These are phyloP conservation scores for Abscondita cerata DNA, from an alignment of 2,888 invertebrate genomes.

Conservation along the genomic window DNA sequence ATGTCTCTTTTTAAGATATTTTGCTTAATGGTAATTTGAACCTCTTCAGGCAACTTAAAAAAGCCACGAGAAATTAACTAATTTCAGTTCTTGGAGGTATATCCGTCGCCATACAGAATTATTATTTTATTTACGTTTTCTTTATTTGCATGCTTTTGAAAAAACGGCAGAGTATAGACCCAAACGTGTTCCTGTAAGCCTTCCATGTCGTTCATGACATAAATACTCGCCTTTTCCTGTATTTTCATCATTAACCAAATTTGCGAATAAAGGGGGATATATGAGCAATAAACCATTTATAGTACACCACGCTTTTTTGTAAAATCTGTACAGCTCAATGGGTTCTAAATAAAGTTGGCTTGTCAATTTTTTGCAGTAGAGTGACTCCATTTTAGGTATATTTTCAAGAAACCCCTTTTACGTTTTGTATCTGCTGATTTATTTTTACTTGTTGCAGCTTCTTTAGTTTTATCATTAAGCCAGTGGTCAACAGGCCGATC, in stretches of 20 bases:
- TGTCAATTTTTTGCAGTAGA: conserved; percentile 7
- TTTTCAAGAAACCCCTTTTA: not conserved
- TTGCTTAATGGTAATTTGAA: too few species aligned
- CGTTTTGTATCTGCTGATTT: not conserved
- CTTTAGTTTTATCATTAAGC: not conserved
- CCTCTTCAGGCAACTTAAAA: not conserved
- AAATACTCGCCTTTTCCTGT: not conserved
- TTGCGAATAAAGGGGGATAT: not conserved
- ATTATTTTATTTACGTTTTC: not conserved
- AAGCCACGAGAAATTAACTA: not conserved
- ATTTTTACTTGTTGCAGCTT: not conserved
- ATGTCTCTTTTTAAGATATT: too few species aligned
- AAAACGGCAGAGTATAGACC: not conserved
- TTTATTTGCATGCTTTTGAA: conserved; percentile 1
- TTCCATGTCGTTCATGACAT: not conserved
- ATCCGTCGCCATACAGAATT: conserved; percentile 11
- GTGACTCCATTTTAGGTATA: conserved; percentile 11
- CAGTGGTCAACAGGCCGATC: too few species aligned
- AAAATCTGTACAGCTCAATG: not conserved
- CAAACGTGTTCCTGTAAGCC: conserved; percentile 9
- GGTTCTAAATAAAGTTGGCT: conserved; percentile 6
- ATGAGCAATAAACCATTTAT: not conserved
- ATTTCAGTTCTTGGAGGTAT: conserved; percentile 1
- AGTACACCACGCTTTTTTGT: conserved; percentile 1
- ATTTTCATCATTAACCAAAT: conserved; percentile 7